These are phyloP conservation scores for Ptilonorhynchus violaceus DNA, from an alignment of 2,113 vertebrate species.

Conservation along the genomic window DNA sequence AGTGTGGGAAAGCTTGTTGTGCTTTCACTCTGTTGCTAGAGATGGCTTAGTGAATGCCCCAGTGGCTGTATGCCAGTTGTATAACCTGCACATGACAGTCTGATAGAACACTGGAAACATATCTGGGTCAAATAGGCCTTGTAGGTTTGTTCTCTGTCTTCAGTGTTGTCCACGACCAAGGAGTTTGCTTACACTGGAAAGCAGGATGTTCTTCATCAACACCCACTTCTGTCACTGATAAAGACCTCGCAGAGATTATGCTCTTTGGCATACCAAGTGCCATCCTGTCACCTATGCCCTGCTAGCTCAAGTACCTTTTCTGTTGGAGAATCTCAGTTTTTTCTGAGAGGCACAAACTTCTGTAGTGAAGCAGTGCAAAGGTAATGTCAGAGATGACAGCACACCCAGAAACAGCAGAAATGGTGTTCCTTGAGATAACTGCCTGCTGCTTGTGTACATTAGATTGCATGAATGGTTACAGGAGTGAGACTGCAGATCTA, in stretches of 20 bases:
- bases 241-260: neutral
- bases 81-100: rapidly evolving
- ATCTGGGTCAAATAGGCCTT: neutral
- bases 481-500: neutral
- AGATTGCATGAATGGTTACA: neutral
- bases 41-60: neutral
- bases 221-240: neutral
- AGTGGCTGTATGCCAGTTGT: neutral
- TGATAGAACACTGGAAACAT: rapidly evolving
- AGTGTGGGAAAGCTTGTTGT: neutral
- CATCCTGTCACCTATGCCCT: neutral
- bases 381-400: neutral
- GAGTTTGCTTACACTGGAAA: neutral
- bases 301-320: neutral
- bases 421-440: neutral
- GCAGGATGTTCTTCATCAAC: neutral
- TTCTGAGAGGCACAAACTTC: neutral
- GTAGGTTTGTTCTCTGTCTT: neutral
- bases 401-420: neutral
- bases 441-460: neutral
- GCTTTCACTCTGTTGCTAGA: neutral
- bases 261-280: neutral
- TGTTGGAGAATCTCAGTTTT: neutral
- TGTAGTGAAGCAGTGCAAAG: neutral
- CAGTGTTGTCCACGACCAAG: neutral